Percentiles rank a stretch among this genome's conserved stretches.
Conservation (phyloP, 2,797 vertebrate species). For the Champsocephalus esox region DNA sequence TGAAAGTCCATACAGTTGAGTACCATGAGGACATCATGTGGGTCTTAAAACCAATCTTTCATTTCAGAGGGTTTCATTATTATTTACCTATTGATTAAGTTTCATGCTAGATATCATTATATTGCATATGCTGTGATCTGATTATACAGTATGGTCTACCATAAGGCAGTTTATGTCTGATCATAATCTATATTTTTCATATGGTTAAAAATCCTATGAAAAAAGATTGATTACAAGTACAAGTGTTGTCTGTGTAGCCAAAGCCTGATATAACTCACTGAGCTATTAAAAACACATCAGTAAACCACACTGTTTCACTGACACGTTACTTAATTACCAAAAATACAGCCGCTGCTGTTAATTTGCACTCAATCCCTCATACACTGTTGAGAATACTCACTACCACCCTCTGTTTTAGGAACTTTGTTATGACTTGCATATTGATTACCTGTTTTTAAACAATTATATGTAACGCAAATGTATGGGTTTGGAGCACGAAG, state of each 20-base stretch:
- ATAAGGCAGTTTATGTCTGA: neutral
- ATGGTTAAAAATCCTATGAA: neutral
- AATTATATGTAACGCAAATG: no score
- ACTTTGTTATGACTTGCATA: no score
- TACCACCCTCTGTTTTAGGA: neutral
- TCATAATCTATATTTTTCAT: neutral
- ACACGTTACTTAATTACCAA: constrained; percentile 3
- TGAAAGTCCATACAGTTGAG: no score
- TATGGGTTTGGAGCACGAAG: no score
- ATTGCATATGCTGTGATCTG: neutral
- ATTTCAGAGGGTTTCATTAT: neutral
- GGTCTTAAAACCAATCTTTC: constrained; percentile 10
- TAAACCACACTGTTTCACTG: neutral
- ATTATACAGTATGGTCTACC: neutral
- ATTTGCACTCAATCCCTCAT: neutral
- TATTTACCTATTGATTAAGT: neutral
- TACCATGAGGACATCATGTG: neutral
- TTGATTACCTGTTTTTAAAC: neutral
- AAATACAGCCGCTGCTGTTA: neutral
- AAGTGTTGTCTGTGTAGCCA: neutral
- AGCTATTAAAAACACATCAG: constrained; percentile 12
- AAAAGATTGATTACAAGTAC: neutral
- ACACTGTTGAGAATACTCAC: neutral
- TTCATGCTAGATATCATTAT: neutral
- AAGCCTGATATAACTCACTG: neutral